These are phyloP conservation scores for Blennius ocellaris DNA, from an alignment of 2,113 vertebrate genomes.

Conservation along the genomic window DNA sequence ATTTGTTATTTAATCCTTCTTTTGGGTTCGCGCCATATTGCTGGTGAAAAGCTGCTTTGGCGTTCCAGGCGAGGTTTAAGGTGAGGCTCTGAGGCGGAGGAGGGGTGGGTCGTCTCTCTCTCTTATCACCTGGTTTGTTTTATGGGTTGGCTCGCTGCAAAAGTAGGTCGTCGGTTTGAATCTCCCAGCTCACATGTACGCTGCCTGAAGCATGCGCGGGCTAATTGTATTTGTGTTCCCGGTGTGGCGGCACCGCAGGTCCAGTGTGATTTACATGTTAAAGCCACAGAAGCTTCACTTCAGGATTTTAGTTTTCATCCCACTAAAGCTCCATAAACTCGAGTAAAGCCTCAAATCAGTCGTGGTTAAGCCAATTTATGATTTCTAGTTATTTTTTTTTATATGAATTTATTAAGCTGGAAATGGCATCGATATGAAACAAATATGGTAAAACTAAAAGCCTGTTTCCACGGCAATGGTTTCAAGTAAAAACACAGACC, in stretches of 20 bases:
- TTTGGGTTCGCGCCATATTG: too few relatives aligned
- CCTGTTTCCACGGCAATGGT: too few relatives aligned
- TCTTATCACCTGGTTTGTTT: constrained; percentile 62
- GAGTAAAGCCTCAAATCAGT: constrained; percentile 2
- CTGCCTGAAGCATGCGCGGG: constrained; percentile 44
- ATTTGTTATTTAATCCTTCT: too few relatives aligned
- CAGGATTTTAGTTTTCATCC: background rate
- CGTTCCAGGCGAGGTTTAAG: constrained; percentile 30
- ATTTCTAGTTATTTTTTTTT: too few relatives aligned
- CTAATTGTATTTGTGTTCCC: constrained; percentile 40
- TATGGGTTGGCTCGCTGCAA: constrained; percentile 42
- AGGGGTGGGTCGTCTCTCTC: constrained; percentile 17
- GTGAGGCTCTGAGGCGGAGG: constrained; percentile 22
- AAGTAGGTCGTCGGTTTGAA: constrained; percentile 58
- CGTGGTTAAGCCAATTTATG: too few relatives aligned
- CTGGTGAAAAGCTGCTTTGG: too few relatives aligned
- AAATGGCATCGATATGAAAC: too few relatives aligned
- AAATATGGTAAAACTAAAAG: too few relatives aligned
- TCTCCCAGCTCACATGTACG: constrained; percentile 45
- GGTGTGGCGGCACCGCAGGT: background rate
- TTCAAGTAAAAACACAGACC: too few relatives aligned
- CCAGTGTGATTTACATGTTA: constrained; percentile 20
- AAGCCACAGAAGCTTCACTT: constrained; percentile 2
- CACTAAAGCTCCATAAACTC: background rate
- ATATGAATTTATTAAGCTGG: too few relatives aligned